Evolutionary conservation across 1,140 invertebrate species (phyloP), one percentile per base, ranked within the genome.

Genomic region (Tetragonula clypearis): DNA sequence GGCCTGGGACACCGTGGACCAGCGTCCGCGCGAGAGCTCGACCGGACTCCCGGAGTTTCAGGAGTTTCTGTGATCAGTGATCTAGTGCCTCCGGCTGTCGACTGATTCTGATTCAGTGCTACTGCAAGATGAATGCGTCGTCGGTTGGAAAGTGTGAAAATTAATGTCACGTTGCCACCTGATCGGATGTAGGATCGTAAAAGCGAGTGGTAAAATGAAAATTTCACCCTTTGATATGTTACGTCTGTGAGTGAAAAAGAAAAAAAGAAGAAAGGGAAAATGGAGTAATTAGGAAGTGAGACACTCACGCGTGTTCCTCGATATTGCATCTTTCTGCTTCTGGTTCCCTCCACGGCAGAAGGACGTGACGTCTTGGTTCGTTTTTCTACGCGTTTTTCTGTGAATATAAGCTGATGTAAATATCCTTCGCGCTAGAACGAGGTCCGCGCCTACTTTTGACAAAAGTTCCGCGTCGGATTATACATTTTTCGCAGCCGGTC

Each of bases 41-140:
- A 30, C 23, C 53, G 17, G 75, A 74, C 41, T 26, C 53, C 19
- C 19, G 5, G 53, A 1, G n/a, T 1, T 41, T 1, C 41, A 26
- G 75, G 30, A 84, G 30, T 30, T 84, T 49, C 41, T 30, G 82
- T 84, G 76, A 79, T 84, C 56, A 41, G 56, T 60, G 73, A 69
- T 79, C 75, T 11, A 77, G 81, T 83, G 81, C 41, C 21, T n/a
- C 11, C 73, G 62, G 19, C 55, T 49, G 62, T 69, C 56, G 41
- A n/a, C 23, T 26, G 19, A 35, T 55, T 12, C 9, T 62, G 55
- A 71, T 83, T n/a, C 23, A 72, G 77, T 72, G 77, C 41, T 58
- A 19, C 55, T 41, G 66, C 23, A 19, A 60, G 79, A 84, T 71
- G n/a, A 62, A 79, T 71, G 41, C 76, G 11, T 55, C 76, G 11